Conservation (phyloP, 1,140 invertebrate genomes). For the Pseudomyrmex sp. region DNA sequence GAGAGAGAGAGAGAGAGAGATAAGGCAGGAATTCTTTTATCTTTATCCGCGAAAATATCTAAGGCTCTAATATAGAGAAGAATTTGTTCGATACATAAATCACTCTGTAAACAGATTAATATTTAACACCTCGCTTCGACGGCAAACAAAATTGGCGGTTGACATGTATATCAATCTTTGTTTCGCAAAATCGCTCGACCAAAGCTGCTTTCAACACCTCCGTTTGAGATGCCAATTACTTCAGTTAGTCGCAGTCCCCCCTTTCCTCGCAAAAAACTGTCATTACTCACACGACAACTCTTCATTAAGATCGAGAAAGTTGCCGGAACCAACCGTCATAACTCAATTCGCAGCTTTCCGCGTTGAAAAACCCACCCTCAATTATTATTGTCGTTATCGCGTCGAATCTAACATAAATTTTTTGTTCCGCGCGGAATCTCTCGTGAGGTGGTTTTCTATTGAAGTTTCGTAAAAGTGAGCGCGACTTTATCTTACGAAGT, state of each 20-base stretch:
- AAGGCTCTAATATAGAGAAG: not conserved
- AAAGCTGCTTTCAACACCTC: no score
- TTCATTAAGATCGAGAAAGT: not conserved
- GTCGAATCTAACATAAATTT: not conserved
- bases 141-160: no score
- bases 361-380: not conserved
- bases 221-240: no score
- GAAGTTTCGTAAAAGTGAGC: not conserved
- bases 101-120: not conserved
- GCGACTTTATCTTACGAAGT: not conserved
- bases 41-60: not conserved
- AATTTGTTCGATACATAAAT: not conserved
- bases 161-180: no score
- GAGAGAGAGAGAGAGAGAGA: not conserved
- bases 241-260: no score
- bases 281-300: not conserved
- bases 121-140: no score
- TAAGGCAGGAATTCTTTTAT: constrained; percentile 21
- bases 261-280: not conserved
- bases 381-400: not conserved
- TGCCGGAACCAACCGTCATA: no score
- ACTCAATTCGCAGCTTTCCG: not conserved
- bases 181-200: no score
- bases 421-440: not conserved
- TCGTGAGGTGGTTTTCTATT: not conserved